Base-by-base conservation (phyloP, 2,888 invertebrate genomes). In the Sycophila texana region DNA sequence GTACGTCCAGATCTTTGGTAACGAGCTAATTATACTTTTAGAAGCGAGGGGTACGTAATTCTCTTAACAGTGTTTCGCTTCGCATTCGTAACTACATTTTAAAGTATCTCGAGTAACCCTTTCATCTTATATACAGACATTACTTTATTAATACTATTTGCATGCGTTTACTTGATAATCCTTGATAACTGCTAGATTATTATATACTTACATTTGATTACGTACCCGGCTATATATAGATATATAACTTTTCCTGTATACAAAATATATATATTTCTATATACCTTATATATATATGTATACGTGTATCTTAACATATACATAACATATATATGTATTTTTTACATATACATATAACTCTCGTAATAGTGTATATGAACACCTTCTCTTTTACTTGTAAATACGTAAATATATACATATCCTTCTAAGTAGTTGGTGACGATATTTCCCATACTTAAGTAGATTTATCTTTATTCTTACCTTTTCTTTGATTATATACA, bases 1-100 rank as follows among this genome's bases (percentile, higher is more conserved):
- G 39, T 39, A 39, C 39, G 39, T 39, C 39, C 39, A 39, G 39
- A 39, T 39, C 39, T 39, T 39, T 39, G 39, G 65, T 77, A 70
- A 70, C 47, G 61, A 57, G 47, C 16, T 65, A 57, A 70, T 63
- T n/a, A 39, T 68, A 55, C 18, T 63, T 65, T 51, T 4, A n/a
- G 79, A 82, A 83, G 78, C 82, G 81, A 84, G 88, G 85, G 88
- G 89, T 89, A 89, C 88, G 88, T 89, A 89, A 88, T 85, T 81
- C 80, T 86, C 85, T 83, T 85, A 85, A 87, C 84, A 88, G 85
- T 87, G 87, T 89, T 88, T 39, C 39, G 88, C 89, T 87, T 89
- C 87, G 88, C 89, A 89, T 89, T 79, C 85, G 87, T 87, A 86
- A 82, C 65, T 74, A 47, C 39, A 68, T 39, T 72, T 22, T 84